These are phyloP conservation scores for Paradoxurus hermaphroditus DNA, from an alignment of 2,113 vertebrate genomes.

Conservation along the genomic window DNA sequence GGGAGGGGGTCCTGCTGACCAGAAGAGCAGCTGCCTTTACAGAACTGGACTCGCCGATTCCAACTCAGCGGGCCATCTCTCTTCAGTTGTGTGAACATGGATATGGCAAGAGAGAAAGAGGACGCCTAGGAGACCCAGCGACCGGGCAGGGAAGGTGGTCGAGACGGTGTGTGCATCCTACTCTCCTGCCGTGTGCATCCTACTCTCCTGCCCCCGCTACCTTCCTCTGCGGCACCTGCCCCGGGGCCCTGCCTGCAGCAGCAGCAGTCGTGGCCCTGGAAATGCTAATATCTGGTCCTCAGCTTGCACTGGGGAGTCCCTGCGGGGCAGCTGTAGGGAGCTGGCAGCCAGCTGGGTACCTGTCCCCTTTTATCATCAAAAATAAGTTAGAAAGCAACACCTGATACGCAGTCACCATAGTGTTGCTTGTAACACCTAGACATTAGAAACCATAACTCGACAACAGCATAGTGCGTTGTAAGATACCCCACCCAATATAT, in stretches of 20 bases:
- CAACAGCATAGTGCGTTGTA: neutral
- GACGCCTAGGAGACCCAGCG: neutral
- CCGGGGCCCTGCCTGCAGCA: neutral
- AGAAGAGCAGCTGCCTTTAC: neutral
- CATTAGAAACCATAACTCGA: neutral
- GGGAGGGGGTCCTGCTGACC: neutral
- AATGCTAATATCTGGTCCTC: neutral
- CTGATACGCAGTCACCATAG: neutral
- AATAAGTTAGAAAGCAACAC: neutral
- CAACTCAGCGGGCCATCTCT: neutral
- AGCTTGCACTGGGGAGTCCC: neutral
- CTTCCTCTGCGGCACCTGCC: neutral
- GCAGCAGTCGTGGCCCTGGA: accelerated
- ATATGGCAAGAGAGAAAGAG: neutral
- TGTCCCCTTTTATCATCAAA: neutral
- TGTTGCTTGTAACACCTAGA: neutral
- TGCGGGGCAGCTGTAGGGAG: neutral
- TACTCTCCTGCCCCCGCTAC: accelerated
- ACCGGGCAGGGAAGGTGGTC: neutral
- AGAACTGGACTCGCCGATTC: neutral
- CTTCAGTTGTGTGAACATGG: neutral
- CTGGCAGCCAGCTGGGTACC: neutral
- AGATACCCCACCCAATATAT: neutral
- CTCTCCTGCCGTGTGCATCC: neutral
- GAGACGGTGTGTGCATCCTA: accelerated